Conservation (phyloP, 37 sponge, comb jelly and placozoan species). For the Chondrilla cf. caribensis region DNA sequence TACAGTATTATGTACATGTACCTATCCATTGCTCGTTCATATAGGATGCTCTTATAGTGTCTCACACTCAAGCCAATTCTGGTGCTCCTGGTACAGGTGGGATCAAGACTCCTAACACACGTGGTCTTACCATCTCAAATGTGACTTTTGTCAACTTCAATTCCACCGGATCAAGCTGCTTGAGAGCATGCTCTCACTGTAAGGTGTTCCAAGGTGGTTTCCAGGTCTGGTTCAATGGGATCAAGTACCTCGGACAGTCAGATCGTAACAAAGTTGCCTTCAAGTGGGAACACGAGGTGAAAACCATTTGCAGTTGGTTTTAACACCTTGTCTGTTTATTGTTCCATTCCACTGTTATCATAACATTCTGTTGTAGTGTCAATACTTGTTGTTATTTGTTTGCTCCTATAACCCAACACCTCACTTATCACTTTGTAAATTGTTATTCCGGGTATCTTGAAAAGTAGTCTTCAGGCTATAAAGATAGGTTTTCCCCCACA, state of each 20-base stretch:
- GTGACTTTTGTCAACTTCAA: slow-evolving; percentile 91
- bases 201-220: slow-evolving; percentile 83
- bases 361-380: too few relatives aligned
- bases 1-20: too few relatives aligned
- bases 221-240: slow-evolving; percentile 63
- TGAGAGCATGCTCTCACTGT: slow-evolving; percentile 89
- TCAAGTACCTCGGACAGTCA: slow-evolving; percentile 62
- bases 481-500: too few relatives aligned
- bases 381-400: too few relatives aligned
- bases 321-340: not conserved
- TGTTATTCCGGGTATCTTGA: too few relatives aligned
- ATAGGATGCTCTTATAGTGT: slow-evolving; percentile 63
- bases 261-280: slow-evolving; percentile 53
- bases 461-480: too few relatives aligned
- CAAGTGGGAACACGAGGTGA: slow-evolving; percentile 54
- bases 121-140: slow-evolving; percentile 66
- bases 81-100: slow-evolving; percentile 58
- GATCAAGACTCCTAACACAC: slow-evolving; percentile 74
- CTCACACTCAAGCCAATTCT: slow-evolving; percentile 60
- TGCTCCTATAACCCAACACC: too few relatives aligned
- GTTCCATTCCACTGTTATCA: too few relatives aligned
- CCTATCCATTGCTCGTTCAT: not conserved
- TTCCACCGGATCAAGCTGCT: slow-evolving; percentile 24
- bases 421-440: too few relatives aligned
- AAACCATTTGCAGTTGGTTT: not conserved